phyloP scores from a whole-genome alignment of 2,888 invertebrate species.

The Torymus auratus region DNA sequence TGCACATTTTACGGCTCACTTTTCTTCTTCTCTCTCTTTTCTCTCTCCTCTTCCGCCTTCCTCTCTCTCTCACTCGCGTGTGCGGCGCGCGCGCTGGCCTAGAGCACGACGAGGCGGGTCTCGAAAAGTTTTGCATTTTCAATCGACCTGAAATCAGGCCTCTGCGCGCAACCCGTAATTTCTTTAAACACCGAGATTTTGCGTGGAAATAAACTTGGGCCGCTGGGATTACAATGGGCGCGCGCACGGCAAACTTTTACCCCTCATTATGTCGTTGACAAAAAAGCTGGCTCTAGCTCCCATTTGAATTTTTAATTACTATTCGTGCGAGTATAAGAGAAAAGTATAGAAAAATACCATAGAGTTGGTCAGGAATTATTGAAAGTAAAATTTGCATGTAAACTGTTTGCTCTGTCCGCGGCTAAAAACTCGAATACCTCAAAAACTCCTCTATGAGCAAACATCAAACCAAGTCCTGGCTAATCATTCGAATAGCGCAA shows the following conservation, averaged over 20 bases:
- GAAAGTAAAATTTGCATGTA: no score
- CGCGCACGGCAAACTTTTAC: background rate
- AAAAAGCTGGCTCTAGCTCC: no score
- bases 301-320: no score
- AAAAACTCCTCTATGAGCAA: no score
- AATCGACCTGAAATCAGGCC: constrained; percentile 36
- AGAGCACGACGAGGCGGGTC: background rate
- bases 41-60: background rate
- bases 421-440: no score
- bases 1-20: constrained; percentile 51
- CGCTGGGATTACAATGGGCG: background rate
- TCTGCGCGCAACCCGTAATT: constrained; percentile 34
- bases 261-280: constrained; percentile 3
- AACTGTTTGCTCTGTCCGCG: no score
- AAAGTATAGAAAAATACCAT: no score
- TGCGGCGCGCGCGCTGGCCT: background rate
- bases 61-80: background rate
- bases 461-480: no score
- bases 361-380: no score
- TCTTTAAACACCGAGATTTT: constrained; percentile 52
- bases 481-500: no score
- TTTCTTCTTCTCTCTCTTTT: constrained; percentile 23
- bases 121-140: constrained; percentile 51
- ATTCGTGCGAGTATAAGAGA: no score
- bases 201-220: constrained; percentile 21